These are phyloP conservation scores for Phyto melanocephala DNA, from an alignment of 2,888 invertebrate species.

Conservation along the genomic window DNA sequence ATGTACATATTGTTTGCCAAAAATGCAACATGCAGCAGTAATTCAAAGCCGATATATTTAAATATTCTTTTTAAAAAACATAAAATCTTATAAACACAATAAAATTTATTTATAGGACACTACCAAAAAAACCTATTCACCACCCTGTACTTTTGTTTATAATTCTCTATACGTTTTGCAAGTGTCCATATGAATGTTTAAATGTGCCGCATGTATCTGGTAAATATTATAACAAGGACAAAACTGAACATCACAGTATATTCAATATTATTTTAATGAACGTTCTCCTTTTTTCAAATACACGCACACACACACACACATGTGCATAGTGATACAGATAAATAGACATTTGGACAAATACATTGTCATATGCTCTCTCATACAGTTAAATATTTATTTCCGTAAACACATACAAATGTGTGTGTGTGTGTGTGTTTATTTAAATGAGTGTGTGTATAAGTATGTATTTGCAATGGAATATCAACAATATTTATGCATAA, in stretches of 20 bases:
- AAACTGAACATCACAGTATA: slow-evolving; percentile 13
- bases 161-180: neutral
- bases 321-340: neutral
- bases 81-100: too few relatives aligned
- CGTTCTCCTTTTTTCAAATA: neutral
- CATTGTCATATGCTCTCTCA: too few relatives aligned
- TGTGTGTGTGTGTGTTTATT: neutral
- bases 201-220: slow-evolving; percentile 8
- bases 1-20: too few relatives aligned
- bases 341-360: slow-evolving; percentile 16
- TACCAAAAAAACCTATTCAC: too few relatives aligned
- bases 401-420: neutral
- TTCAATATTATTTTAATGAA: slow-evolving; percentile 30
- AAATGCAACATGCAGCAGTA: too few relatives aligned
- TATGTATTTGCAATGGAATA: neutral
- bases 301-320: neutral
- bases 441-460: neutral
- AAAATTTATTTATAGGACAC: too few relatives aligned
- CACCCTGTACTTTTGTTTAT: neutral
- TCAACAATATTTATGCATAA: slow-evolving; percentile 56
- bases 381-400: neutral
- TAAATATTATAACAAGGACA: slow-evolving; percentile 46
- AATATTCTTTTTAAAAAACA: too few relatives aligned
- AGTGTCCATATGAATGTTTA: neutral
- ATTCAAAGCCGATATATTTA: too few relatives aligned